Percentiles rank a stretch among this genome's conserved stretches.
These are phyloP conservation scores for Eupristina koningsbergeri DNA, from an alignment of 1,140 invertebrate species.

Conservation along the genomic window DNA sequence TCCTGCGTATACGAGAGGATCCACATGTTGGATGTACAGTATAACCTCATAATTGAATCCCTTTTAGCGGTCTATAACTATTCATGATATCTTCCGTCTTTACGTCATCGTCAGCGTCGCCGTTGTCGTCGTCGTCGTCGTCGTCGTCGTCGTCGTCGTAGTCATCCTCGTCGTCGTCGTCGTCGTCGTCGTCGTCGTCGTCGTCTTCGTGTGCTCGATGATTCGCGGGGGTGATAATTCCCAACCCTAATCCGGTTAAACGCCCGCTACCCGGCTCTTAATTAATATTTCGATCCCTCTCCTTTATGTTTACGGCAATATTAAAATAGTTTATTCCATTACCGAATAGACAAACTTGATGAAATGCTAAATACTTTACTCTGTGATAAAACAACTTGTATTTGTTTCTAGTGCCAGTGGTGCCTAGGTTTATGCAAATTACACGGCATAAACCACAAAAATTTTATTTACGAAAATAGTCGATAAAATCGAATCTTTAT, in stretches of 20 bases:
- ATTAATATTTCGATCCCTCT: constrained; percentile 21
- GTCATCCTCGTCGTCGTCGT: too few relatives aligned
- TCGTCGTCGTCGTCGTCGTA: too few relatives aligned
- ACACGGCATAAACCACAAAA: not conserved
- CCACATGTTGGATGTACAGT: not conserved
- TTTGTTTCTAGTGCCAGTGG: not conserved
- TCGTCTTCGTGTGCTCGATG: constrained; percentile 16
- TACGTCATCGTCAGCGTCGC: too few relatives aligned
- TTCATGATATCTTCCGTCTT: constrained; percentile 45
- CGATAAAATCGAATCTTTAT: constrained; percentile 4
- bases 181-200: too few relatives aligned
- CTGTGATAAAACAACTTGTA: constrained; percentile 8
- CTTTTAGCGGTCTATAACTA: constrained; percentile 41
- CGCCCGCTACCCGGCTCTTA: not conserved
- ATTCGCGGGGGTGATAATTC: constrained; percentile 33
- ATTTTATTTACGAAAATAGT: constrained; percentile 2
- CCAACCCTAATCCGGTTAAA: constrained; percentile 26
- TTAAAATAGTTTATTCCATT: constrained; percentile 21
- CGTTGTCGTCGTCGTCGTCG: too few relatives aligned
- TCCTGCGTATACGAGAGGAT: not conserved
- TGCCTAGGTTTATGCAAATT: not conserved
- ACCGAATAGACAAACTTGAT: constrained; percentile 40
- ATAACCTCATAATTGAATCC: constrained; percentile 34
- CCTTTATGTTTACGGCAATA: not conserved
- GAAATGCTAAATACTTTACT: constrained; percentile 46